phyloP scores from a whole-genome alignment of 2,888 invertebrate genomes.

The Aspidiotus destructor region DNA sequence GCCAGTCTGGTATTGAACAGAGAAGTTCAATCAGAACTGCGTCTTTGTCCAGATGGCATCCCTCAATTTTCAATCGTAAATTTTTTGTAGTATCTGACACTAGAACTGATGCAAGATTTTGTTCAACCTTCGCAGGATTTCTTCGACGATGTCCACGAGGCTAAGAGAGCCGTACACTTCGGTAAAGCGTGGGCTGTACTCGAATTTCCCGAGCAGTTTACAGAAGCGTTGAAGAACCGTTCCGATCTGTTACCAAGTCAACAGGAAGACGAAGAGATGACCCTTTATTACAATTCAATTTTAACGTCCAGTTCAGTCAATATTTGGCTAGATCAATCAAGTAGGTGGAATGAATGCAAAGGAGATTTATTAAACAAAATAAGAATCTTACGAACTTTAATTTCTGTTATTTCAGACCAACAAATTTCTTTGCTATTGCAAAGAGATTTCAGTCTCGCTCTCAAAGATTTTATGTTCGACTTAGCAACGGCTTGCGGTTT shows the following conservation, averaged over 20 bases:
- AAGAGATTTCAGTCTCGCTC: conserved; percentile 62
- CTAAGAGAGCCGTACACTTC: conserved; percentile 54
- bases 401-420: conserved; percentile 55
- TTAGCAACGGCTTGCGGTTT: conserved; percentile 55
- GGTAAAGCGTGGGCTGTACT: conserved; percentile 71
- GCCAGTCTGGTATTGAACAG: too few relatives aligned
- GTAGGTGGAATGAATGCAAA: conserved; percentile 45
- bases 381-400: too few relatives aligned
- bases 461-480: conserved; percentile 58
- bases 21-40: too few relatives aligned
- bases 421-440: conserved; percentile 74
- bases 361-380: conserved; percentile 36
- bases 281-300: neutral
- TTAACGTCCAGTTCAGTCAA: conserved; percentile 53
- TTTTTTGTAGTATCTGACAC: too few relatives aligned
- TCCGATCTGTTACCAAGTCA: conserved; percentile 48
- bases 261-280: conserved; percentile 6
- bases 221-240: conserved; percentile 54
- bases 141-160: conserved; percentile 52
- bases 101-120: neutral
- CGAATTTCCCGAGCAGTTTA: conserved; percentile 65
- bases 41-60: too few relatives aligned
- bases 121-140: conserved; percentile 44
- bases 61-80: too few relatives aligned
- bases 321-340: conserved; percentile 73